Evolutionary conservation across 2,797 vertebrate genomes (phyloP).

Genomic region (Diceros bicornis): DNA sequence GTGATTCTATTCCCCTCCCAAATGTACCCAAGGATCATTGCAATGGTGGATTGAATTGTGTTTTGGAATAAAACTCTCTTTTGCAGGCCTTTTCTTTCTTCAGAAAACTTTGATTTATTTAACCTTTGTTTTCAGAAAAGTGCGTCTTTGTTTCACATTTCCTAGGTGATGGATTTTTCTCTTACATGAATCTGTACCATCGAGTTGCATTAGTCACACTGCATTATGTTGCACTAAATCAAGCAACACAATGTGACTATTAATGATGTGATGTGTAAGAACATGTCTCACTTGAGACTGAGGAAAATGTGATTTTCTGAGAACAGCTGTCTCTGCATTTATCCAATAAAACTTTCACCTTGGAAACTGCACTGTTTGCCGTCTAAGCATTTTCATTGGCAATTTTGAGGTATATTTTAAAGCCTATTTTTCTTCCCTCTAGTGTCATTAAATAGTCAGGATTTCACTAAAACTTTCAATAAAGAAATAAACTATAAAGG

Average conservation of each 20-base stretch:
- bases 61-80: constrained; percentile 67
- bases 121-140: constrained; percentile 76
- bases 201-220: constrained; percentile 81
- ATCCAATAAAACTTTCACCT: constrained; percentile 80
- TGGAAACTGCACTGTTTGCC: constrained; percentile 77
- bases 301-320: constrained; percentile 75
- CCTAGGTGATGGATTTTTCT: constrained; percentile 71
- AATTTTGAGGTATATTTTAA: constrained; percentile 79
- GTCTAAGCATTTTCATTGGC: constrained; percentile 76
- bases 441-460: constrained; percentile 68
- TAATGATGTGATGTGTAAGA: constrained; percentile 84
- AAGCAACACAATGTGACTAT: constrained; percentile 78
- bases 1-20: constrained; percentile 20
- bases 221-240: constrained; percentile 83
- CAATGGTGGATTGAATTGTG: constrained; percentile 53
- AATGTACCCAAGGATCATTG: constrained; percentile 1
- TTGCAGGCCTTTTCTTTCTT: not conserved
- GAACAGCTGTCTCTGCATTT: constrained; percentile 79
- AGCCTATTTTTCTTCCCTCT: constrained; percentile 49
- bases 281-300: constrained; percentile 82
- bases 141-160: constrained; percentile 76
- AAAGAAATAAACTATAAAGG: constrained; percentile 63
- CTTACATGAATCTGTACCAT: constrained; percentile 67
- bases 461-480: constrained; percentile 70
- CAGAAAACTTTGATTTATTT: constrained; percentile 73